Conservation (phyloP, 2,888 invertebrate species). For the Acanthosepion esculentum region DNA sequence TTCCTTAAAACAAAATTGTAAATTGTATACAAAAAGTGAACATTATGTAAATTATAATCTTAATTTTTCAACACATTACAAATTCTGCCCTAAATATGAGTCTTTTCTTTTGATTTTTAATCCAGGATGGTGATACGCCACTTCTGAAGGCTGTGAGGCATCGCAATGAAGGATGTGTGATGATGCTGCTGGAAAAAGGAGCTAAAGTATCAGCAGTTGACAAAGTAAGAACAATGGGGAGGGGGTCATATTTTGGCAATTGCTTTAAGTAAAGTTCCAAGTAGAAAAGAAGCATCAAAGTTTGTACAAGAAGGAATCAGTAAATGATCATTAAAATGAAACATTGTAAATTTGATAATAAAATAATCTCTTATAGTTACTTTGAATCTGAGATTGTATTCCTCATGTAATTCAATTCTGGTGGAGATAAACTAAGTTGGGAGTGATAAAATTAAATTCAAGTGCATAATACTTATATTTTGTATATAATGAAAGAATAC, state of each 20-base stretch:
- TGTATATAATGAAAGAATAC: no score
- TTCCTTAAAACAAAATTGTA: no score
- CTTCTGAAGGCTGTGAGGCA: constrained; percentile 92
- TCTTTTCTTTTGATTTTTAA: not conserved
- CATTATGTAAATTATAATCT: not conserved
- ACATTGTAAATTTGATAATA: no score
- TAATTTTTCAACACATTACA: not conserved
- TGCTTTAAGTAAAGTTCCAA: not conserved
- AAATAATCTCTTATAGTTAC: no score
- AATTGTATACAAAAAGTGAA: no score
- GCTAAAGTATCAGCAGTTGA: constrained; percentile 89
- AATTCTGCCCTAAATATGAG: not conserved
- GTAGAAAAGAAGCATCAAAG: not conserved
- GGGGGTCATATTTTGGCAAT: not conserved
- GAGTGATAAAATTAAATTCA: no score
- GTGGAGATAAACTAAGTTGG: no score
- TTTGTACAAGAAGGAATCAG: no score
- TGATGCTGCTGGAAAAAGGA: constrained; percentile 90
- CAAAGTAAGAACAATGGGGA: constrained; percentile 69
- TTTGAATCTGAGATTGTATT: no score
- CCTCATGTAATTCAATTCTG: no score
- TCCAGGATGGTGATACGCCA: constrained; percentile 92
- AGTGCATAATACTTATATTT: no score
- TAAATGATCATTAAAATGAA: no score
- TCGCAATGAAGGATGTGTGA: constrained; percentile 91